phyloP scores from a whole-genome alignment of 1,140 invertebrate species.

The Sitodiplosis mosellana region DNA sequence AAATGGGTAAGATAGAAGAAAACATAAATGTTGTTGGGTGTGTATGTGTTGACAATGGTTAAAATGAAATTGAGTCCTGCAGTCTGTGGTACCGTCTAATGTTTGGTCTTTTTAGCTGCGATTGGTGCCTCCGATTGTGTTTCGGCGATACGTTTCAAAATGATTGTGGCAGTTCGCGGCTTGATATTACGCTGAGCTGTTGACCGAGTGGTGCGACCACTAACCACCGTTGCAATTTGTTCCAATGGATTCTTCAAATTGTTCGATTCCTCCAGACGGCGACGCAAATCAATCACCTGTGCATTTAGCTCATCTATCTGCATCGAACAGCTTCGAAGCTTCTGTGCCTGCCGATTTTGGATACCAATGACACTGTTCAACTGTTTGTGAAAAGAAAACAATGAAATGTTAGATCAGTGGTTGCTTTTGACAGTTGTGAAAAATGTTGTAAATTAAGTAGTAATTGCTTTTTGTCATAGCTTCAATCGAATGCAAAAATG shows the following conservation, averaged over 20 bases:
- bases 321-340: background rate
- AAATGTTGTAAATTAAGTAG: too few relatives aligned
- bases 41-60: too few relatives aligned
- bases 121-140: background rate
- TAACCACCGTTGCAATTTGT: background rate
- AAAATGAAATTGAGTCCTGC: too few relatives aligned
- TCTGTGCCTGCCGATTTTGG: background rate
- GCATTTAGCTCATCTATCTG: background rate
- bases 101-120: too few relatives aligned
- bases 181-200: background rate
- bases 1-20: too few relatives aligned
- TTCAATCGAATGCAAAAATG: too few relatives aligned
- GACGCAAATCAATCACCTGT: background rate
- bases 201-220: background rate
- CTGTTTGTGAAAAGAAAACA: background rate
- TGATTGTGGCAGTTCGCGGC: background rate
- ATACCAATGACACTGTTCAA: background rate
- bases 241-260: background rate
- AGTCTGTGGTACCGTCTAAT: too few relatives aligned
- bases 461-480: too few relatives aligned
- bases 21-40: too few relatives aligned
- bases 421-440: too few relatives aligned
- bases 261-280: background rate
- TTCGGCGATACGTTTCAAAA: constrained; percentile 1
- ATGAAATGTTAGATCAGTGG: too few relatives aligned